Percentiles rank a stretch among this genome's conserved stretches.
Conservation (phyloP, 1,140 invertebrate genomes). For the Drosophila lacertosa region DNA sequence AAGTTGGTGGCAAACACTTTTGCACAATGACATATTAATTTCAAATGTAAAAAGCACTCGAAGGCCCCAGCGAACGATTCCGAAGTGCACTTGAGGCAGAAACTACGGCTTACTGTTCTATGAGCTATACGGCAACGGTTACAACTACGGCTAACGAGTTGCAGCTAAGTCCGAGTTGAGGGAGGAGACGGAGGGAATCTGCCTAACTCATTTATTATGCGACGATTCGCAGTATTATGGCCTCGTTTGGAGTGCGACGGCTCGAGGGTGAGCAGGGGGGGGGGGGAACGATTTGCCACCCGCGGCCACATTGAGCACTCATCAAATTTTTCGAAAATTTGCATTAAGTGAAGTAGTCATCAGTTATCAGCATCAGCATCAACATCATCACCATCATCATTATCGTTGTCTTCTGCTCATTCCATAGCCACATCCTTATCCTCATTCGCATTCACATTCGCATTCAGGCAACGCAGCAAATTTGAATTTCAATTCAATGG, state of each 20-base stretch:
- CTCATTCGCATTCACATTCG: constrained; percentile 15
- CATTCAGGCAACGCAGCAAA: constrained; percentile 55
- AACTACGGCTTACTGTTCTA: constrained; percentile 15
- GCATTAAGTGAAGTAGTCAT: constrained; percentile 83
- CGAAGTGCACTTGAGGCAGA: constrained; percentile 42
- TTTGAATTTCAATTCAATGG: constrained; percentile 68
- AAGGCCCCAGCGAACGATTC: neutral
- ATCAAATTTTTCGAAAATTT: constrained; percentile 68
- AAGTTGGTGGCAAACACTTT: constrained; percentile 51
- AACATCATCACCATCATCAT: constrained; percentile 32
- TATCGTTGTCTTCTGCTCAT: constrained; percentile 7
- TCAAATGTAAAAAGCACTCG: constrained; percentile 54
- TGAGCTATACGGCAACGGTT: constrained; percentile 31
- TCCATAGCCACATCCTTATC: constrained; percentile 6
- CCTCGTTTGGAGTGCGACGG: constrained; percentile 55
- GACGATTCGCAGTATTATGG: constrained; percentile 78
- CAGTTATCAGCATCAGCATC: constrained; percentile 67
- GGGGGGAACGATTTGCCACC: constrained; percentile 6
- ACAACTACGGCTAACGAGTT: constrained; percentile 53
- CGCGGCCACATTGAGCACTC: constrained; percentile 40
- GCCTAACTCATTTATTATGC: constrained; percentile 74
- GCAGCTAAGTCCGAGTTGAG: constrained; percentile 28
- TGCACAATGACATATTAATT: constrained; percentile 77
- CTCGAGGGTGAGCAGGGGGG: neutral
- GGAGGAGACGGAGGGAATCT: neutral